Base-by-base conservation (phyloP, 1,140 invertebrate species). In the Drosophila pectinifera region DNA sequence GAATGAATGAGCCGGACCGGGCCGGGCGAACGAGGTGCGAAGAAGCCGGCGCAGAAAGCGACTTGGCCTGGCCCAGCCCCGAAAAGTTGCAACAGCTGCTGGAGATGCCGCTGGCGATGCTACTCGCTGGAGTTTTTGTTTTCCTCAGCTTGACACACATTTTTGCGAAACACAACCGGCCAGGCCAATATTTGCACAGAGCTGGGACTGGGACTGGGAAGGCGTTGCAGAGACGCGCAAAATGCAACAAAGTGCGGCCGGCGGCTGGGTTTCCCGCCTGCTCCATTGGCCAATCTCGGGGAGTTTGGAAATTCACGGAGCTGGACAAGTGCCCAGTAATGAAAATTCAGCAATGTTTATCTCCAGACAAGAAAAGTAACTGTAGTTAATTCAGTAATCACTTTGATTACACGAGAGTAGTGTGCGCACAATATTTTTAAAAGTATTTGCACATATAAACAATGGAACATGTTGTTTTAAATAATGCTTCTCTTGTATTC, bases 111-210 rank as follows among this genome's bases (percentile, higher is more conserved):
- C n/a, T 28, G 49, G 24, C 58, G 67, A 49, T 73, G 62, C 65
- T 57, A 53, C 43, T 57, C 38, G 46, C 59, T 20, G 28, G 70
- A 45, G 74, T 64, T 82, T 68, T 82, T 82, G 78, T 85, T 82
- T 78, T 74, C 74, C 68, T 84, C 67, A 41, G 64, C 61, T 55
- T 86, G 83, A 88, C 82, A 86, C 83, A 86, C 82, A 63, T 63
- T 82, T 53, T 82, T 46, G 54, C 55, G 14, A 36, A 31, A 49
- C 54, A 67, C 20, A 7, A 22, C 41, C 61, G 54, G 73, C 56
- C 62, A 76, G 62, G 73, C 59, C 55, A 86, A 86, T 86, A 88
- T 86, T 88, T 68, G 57, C 68, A 61, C 46, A 59, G 36, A 64
- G 67, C 31, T 16, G 14, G 20, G 31, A 46, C 78, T 38, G 54